Evolutionary conservation across 2,888 invertebrate species (phyloP).

Genomic region (Plebejus anna): DNA sequence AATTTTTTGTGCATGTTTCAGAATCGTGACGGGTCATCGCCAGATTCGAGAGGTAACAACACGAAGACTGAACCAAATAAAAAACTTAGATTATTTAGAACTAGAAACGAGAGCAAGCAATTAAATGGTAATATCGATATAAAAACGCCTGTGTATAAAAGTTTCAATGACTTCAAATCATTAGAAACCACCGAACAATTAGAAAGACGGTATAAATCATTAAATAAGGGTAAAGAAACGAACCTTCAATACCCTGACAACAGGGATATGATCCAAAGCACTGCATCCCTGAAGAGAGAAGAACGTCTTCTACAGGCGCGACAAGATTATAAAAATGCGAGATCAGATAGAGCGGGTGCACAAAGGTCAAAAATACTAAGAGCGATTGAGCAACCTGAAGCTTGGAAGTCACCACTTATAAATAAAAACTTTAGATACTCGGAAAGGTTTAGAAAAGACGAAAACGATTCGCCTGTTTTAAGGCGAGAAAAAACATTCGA

Average conservation of each 20-base stretch:
- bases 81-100: conserved; percentile 85
- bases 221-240: conserved; percentile 69
- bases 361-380: conserved; percentile 72
- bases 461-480: conserved; percentile 57
- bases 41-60: conserved; percentile 79
- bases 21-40: conserved; percentile 78
- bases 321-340: conserved; percentile 71
- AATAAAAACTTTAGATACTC: conserved; percentile 73
- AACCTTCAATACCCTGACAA: conserved; percentile 67
- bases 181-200: conserved; percentile 62
- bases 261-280: conserved; percentile 67
- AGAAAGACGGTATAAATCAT: conserved; percentile 68
- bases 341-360: conserved; percentile 70
- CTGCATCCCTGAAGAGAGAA: conserved; percentile 66
- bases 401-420: conserved; percentile 70
- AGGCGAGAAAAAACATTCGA: conserved; percentile 77
- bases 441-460: conserved; percentile 70
- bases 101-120: conserved; percentile 85
- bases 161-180: conserved; percentile 63
- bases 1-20: conserved; percentile 40
- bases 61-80: conserved; percentile 72
- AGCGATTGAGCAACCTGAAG: conserved; percentile 64
- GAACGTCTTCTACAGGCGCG: conserved; percentile 72
- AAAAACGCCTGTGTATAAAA: conserved; percentile 54
- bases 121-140: conserved; percentile 58